phyloP scores from a whole-genome alignment of 2,888 invertebrate species.

The Platycnemis pennipes region DNA sequence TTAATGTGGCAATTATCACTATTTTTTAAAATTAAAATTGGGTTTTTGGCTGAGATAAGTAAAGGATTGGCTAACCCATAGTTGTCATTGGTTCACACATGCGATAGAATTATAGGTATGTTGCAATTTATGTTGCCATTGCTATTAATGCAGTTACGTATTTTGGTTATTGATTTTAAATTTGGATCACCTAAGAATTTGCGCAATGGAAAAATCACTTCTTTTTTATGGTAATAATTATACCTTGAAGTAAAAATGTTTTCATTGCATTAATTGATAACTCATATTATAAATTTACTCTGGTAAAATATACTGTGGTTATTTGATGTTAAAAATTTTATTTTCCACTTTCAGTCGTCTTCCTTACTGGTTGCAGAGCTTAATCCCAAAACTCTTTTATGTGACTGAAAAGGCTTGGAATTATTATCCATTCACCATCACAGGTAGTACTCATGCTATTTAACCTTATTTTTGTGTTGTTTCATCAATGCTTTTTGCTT shows the following conservation, averaged over 20 bases:
- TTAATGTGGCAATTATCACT: no score
- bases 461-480: neutral
- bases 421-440: conserved; percentile 94
- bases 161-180: no score
- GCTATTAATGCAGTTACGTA: no score
- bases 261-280: neutral
- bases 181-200: no score
- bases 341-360: conserved; percentile 85
- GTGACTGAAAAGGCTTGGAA: conserved; percentile 97
- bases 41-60: no score
- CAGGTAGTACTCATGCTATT: conserved; percentile 81
- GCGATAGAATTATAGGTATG: no score
- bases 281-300: neutral
- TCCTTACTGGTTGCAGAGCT: conserved; percentile 93
- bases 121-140: no score
- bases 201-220: no score
- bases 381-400: conserved; percentile 95
- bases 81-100: no score
- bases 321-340: conserved; percentile 51
- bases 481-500: neutral
- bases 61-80: no score
- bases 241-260: neutral
- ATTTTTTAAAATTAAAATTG: no score
- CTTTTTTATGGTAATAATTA: no score
- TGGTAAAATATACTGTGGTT: neutral